A percentile compares a stretch with the other conserved stretches of the same genome.
Conservation (phyloP, 2,113 vertebrate genomes). For the Phylloscopus trochiloides region DNA sequence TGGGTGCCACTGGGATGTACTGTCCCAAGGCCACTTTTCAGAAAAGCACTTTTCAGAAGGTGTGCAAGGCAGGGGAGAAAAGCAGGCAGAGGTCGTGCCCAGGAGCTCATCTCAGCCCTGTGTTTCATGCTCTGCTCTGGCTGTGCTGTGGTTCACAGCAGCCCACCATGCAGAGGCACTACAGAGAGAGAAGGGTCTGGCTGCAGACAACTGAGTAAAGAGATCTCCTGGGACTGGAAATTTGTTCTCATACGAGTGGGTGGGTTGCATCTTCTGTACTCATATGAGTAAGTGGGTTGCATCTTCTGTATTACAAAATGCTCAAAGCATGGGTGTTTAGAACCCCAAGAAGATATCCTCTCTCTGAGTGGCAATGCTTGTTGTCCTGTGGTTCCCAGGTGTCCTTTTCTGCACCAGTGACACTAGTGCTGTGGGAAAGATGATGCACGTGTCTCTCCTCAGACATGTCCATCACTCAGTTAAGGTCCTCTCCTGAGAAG, state of each 20-base stretch:
- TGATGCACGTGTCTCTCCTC: neutral
- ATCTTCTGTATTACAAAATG: neutral
- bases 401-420: neutral
- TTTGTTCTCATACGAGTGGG: neutral
- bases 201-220: neutral
- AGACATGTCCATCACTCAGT: neutral
- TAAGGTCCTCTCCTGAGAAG: neutral
- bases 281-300: neutral
- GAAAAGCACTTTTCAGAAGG: neutral
- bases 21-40: neutral
- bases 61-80: neutral
- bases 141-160: neutral
- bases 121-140: neutral
- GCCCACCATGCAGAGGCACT: accelerated
- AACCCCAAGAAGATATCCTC: neutral
- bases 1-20: accelerated
- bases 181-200: neutral
- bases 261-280: neutral
- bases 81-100: neutral
- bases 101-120: neutral
- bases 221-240: neutral
- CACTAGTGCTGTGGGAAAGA: neutral
- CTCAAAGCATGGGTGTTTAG: neutral
- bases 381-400: neutral
- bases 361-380: accelerated